Evolutionary conservation across 2,113 vertebrate genomes (phyloP).

Genomic region (Coracopsis vasa): DNA sequence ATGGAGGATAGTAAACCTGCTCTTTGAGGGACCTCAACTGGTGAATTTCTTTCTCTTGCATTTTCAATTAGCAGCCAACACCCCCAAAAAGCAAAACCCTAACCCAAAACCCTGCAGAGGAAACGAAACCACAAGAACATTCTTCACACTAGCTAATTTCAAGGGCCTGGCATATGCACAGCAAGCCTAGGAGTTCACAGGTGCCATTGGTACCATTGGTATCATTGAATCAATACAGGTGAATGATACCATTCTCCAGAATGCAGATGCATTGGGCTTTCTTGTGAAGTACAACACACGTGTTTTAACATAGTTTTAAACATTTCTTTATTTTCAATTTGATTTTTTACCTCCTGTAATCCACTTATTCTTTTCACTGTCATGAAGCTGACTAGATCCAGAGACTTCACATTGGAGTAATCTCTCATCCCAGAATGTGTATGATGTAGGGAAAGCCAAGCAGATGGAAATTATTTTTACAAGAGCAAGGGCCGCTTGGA

Average conservation of each 20-base stretch:
- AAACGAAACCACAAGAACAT: background rate
- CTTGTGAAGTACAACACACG: background rate
- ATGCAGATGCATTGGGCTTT: background rate
- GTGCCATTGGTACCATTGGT: background rate
- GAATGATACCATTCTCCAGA: background rate
- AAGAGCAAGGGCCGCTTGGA: background rate
- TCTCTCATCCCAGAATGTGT: background rate
- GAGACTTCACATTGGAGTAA: background rate
- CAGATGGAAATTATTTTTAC: background rate
- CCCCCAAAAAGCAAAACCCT: background rate
- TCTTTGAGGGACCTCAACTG: background rate
- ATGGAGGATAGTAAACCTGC: background rate
- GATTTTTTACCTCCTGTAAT: background rate
- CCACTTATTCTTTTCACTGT: background rate
- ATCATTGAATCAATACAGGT: background rate
- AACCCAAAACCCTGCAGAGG: background rate
- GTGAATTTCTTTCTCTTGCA: background rate
- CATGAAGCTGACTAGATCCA: background rate
- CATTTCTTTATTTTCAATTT: background rate
- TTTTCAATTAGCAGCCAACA: constrained; percentile 6
- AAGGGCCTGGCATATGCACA: background rate
- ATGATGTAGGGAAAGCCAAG: background rate
- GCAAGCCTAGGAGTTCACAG: background rate
- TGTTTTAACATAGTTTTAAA: background rate
- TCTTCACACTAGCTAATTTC: background rate